phyloP scores from a whole-genome alignment of 2,113 vertebrate species.

The Hyaena hyaena region DNA sequence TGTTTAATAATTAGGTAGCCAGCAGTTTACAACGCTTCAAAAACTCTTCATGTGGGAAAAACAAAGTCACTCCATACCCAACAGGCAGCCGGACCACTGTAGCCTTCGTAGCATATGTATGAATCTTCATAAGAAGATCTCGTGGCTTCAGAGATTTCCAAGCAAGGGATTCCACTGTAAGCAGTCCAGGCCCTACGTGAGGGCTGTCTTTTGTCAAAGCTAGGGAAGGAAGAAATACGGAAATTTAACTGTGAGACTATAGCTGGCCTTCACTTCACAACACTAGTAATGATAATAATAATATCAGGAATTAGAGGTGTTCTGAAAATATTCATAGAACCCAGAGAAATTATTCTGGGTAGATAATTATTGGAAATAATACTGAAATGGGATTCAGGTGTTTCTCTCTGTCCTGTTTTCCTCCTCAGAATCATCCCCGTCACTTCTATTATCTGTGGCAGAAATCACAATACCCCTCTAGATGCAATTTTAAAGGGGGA shows the following conservation, averaged over 20 bases:
- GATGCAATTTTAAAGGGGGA: background rate
- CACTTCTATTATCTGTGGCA: background rate
- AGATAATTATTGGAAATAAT: background rate
- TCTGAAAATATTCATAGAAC: background rate
- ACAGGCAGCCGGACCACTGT: conserved; percentile 88
- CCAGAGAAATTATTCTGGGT: background rate
- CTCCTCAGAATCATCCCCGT: background rate
- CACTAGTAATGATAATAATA: background rate
- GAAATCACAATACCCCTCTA: background rate
- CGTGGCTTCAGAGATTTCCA: conserved; percentile 89
- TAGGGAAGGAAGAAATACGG: conserved; percentile 14
- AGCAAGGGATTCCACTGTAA: conserved; percentile 85
- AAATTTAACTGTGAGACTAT: background rate
- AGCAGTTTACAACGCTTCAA: background rate
- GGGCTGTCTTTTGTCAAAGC: conserved; percentile 76
- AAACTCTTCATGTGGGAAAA: background rate
- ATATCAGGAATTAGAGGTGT: background rate
- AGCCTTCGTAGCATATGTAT: conserved; percentile 91
- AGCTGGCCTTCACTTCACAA: background rate
- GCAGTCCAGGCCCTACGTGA: conserved; percentile 81
- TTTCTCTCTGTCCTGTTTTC: background rate
- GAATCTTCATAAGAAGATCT: conserved; percentile 87
- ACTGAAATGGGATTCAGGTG: background rate
- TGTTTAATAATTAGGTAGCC: background rate
- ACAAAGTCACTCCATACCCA: conserved; percentile 87